phyloP scores from a whole-genome alignment of 1,140 invertebrate species.

The Hycleus phaleratus region DNA sequence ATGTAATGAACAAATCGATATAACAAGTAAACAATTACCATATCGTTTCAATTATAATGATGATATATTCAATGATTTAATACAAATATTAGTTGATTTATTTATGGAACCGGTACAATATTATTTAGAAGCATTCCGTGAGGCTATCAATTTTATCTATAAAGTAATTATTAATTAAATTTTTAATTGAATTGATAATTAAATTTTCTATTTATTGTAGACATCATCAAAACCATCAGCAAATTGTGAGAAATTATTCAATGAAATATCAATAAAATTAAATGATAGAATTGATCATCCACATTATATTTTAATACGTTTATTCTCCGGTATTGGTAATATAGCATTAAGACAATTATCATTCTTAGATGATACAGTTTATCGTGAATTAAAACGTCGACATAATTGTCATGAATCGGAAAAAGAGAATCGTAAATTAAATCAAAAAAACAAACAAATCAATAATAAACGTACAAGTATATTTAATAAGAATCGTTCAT shows the following conservation, averaged over 20 bases:
- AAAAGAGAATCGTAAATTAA: not conserved
- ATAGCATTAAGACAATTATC: conserved; percentile 28
- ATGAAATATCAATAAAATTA: conserved; percentile 16
- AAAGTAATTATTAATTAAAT: conserved; percentile 16
- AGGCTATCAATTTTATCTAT: conserved; percentile 28
- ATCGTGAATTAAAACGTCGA: conserved; percentile 35
- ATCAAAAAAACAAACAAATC: not conserved
- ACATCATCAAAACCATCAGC: conserved; percentile 31
- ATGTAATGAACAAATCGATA: conserved; percentile 26
- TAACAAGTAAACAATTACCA: conserved; percentile 23
- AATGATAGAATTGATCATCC: not conserved
- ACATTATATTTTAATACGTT: not conserved
- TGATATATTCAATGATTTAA: conserved; percentile 23
- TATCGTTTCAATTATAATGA: conserved; percentile 29
- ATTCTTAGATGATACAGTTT: conserved; percentile 34
- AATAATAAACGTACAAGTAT: no score
- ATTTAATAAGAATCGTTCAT: not conserved
- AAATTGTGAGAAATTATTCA: conserved; percentile 25
- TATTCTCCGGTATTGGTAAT: conserved; percentile 20
- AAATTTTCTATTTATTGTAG: conserved; percentile 19
- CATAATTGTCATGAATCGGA: conserved; percentile 16
- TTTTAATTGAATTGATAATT: not conserved
- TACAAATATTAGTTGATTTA: conserved; percentile 22
- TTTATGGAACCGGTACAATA: conserved; percentile 22
- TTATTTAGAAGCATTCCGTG: conserved; percentile 25